Percentiles rank a stretch among this genome's conserved stretches.
Conservation (phyloP, 2,113 vertebrate genomes). For the Callipepla squamata region DNA sequence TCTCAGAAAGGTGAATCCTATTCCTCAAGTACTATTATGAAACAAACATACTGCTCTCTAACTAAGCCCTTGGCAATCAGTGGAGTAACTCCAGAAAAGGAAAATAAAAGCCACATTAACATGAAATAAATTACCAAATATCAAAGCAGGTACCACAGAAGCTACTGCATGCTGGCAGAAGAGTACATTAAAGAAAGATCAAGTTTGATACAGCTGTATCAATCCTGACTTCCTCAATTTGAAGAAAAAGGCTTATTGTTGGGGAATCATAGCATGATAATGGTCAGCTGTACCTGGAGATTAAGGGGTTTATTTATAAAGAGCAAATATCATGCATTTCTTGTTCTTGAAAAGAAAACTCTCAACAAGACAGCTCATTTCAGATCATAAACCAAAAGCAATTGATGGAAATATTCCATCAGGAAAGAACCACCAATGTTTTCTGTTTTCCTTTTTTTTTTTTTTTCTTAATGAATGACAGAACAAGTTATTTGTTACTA, state of each 20-base stretch:
- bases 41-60: neutral
- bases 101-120: neutral
- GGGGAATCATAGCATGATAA: neutral
- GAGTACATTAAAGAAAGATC: neutral
- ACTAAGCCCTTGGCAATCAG: neutral
- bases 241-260: rapidly evolving
- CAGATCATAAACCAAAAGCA: neutral
- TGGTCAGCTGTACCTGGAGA: neutral
- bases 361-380: neutral
- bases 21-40: neutral
- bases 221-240: neutral
- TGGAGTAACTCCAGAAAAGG: neutral
- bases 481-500: neutral
- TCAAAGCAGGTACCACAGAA: neutral
- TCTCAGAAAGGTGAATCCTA: neutral
- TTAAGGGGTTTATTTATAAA: neutral
- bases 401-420: rapidly evolving
- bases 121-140: neutral
- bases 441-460: neutral
- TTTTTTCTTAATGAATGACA: neutral
- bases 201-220: neutral
- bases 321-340: rapidly evolving
- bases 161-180: neutral
- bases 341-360: neutral
- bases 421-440: neutral